phyloP scores from a whole-genome alignment of 2,797 vertebrate species.

The Pipistrellus pygmaeus region DNA sequence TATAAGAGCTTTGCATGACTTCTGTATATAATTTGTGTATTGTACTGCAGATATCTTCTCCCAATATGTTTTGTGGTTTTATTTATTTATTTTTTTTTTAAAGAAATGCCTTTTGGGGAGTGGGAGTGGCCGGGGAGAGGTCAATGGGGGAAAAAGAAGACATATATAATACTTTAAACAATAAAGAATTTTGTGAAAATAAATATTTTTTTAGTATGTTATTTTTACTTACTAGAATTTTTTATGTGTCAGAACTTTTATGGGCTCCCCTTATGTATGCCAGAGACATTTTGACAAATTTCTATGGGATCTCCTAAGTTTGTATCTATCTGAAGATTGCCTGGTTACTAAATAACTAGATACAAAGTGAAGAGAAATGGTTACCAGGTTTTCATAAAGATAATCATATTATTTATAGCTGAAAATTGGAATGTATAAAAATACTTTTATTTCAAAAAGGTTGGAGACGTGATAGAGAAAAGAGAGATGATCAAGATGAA shows the following conservation, averaged over 20 bases:
- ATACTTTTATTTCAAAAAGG: conserved; percentile 85
- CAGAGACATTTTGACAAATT: conserved; percentile 23
- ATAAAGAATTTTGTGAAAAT: neutral
- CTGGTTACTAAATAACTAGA: conserved; percentile 8
- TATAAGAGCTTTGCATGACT: neutral
- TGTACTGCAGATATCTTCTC: neutral
- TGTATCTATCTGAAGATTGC: conserved; percentile 7
- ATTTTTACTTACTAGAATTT: conserved; percentile 43
- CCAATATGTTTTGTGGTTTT: conserved; percentile 29
- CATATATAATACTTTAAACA: neutral
- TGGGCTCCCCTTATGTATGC: neutral
- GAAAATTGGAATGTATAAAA: conserved; percentile 38
- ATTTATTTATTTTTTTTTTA: neutral
- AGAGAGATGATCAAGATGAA: conserved; percentile 92
- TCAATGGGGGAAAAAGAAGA: too few species aligned
- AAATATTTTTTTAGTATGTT: conserved; percentile 42
- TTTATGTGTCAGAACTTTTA: neutral
- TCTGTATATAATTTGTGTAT: neutral
- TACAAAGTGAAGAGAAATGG: neutral
- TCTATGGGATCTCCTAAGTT: neutral
- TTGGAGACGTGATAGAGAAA: conserved; percentile 92
- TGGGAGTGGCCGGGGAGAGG: too few species aligned
- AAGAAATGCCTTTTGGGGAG: too few species aligned
- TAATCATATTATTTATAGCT: conserved; percentile 14
- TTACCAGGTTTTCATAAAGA: conserved; percentile 46